Evolutionary conservation across 2,797 vertebrate species (phyloP), one percentile per base, ranked within the genome.

Genomic region (Sebastes nivosus): DNA sequence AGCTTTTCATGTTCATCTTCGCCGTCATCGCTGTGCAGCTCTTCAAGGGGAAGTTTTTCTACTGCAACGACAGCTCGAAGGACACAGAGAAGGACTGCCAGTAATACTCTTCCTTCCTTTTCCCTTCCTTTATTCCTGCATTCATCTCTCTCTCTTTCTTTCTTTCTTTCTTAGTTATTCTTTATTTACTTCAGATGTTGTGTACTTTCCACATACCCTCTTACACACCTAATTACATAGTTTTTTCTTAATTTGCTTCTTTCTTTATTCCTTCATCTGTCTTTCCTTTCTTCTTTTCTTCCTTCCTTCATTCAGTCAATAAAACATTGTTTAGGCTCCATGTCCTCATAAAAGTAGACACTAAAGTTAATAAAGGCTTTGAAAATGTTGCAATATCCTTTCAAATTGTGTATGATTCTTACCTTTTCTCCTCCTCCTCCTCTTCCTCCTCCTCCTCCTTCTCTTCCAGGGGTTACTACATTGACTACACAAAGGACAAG

Each of bases 1-100:
- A 99, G 91, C 98, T 99, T 82, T 99, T 99, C 85, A 99, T 99
- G 98, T 99, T 99, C 96, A 99, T 99, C 94, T 99, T 99, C 18
- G 99, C 98, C 1, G 99, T 99, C 94, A 99, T 99, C 5, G 98
- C 98, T 0, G 98, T 99, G 72, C 98, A 99, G 86, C 98, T 99
- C 60, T 99, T 99, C 94, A 99, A 99, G 93, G 98, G 98, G 55
- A 99, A 99, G 90, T 99, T 99, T 89, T 99, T 99, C 91, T 99
- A 99, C 85, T 99, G 99, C 74, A 99, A 97, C 0, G 99, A 99
- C 95, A 98, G 97, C 81, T 99, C 98, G 5, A 99, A 99, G 93
- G 97, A 98, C 93, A 99, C 97, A 0, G 95, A 99, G 91, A 97
- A 98, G 82, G 99, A 99, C 82, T 99, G 99, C 97, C 97, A 98